phyloP scores from a whole-genome alignment of 2,797 vertebrate species.

The Neosilurus mollespiculum region DNA sequence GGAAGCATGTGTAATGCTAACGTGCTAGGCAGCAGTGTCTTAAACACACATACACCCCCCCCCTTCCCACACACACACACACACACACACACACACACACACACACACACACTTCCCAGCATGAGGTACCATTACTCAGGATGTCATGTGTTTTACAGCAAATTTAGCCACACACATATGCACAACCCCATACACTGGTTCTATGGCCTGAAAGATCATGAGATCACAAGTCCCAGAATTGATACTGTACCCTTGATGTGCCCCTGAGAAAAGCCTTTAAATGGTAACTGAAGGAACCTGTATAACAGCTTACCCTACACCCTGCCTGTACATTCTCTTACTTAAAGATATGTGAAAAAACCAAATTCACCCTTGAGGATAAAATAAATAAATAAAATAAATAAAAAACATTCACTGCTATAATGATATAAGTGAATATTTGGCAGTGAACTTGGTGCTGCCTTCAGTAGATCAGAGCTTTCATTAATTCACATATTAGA shows the following conservation, averaged over 20 bases:
- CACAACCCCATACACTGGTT: background rate
- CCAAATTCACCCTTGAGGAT: background rate
- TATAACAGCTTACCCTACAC: background rate
- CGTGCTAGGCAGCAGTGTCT: constrained; percentile 51
- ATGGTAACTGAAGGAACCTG: constrained; percentile 2
- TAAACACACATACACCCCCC: constrained; percentile 8
- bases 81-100: constrained; percentile 11
- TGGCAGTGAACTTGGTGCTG: background rate
- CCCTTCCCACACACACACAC: background rate
- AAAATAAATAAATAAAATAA: constrained; percentile 2
- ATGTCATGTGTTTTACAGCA: constrained; percentile 21
- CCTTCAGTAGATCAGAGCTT: constrained; percentile 1
- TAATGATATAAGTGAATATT: background rate
- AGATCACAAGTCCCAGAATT: constrained; percentile 25
- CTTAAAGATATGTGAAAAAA: background rate
- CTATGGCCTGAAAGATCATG: constrained; percentile 11
- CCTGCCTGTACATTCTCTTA: background rate
- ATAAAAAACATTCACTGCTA: background rate
- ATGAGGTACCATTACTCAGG: constrained; percentile 29
- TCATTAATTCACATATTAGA: constrained; percentile 17
- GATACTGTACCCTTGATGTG: background rate
- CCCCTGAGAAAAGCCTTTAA: constrained; percentile 15
- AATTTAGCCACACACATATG: constrained; percentile 22
- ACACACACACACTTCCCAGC: constrained; percentile 31
- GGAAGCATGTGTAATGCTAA: constrained; percentile 68